Conservation (phyloP, 2,797 vertebrate species). For the Psittacula derbiana region DNA sequence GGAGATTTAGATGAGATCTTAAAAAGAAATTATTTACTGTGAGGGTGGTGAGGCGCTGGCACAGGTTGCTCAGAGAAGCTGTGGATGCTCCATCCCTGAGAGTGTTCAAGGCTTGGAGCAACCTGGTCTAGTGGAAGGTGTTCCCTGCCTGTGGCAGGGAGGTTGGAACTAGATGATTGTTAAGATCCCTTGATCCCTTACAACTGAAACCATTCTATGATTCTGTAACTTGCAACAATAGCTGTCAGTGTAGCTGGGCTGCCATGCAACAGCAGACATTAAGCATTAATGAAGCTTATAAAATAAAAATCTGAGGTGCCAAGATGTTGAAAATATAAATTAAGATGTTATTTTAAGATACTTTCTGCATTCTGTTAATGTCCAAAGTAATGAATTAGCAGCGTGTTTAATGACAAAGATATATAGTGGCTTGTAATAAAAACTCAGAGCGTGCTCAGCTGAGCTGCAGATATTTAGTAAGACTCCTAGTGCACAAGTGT, state of each 20-base stretch:
- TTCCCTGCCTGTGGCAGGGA: background rate
- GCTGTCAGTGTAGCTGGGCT: background rate
- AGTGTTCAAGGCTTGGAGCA: background rate
- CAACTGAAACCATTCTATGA: background rate
- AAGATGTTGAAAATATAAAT: constrained; percentile 31
- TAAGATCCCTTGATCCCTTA: background rate
- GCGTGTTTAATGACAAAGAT: constrained; percentile 9
- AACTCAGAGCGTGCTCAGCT: background rate
- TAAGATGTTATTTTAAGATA: constrained; percentile 35
- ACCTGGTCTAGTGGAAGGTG: background rate
- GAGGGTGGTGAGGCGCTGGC: background rate
- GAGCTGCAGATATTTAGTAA: background rate
- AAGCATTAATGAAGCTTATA: constrained; percentile 22
- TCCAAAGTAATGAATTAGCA: constrained; percentile 22
- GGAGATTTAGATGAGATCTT: background rate
- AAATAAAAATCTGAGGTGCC: constrained; percentile 26
- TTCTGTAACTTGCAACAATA: background rate
- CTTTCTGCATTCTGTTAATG: constrained; percentile 10
- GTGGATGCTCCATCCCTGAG: background rate
- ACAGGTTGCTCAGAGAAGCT: background rate
- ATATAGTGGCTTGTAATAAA: background rate
- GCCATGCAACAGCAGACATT: background rate
- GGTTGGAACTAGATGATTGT: background rate
- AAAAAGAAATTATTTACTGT: background rate
- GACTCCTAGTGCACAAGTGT: background rate